phyloP scores from a whole-genome alignment of 2,888 invertebrate species.

The Caenorhabditis sulstoni region DNA sequence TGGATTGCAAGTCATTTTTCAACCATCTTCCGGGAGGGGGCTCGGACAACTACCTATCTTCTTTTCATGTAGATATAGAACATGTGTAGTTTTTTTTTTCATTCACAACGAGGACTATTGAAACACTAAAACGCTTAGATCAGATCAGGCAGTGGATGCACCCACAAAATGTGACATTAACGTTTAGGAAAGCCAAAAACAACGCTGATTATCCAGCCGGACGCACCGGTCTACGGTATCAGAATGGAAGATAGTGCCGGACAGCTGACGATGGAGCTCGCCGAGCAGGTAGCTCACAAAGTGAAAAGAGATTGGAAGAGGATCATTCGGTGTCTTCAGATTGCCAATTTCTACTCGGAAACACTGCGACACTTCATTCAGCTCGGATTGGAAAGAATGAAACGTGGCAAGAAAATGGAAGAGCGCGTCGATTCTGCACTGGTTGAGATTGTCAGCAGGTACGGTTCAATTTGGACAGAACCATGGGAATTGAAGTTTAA shows the following conservation, averaged over 20 bases:
- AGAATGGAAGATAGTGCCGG: constrained; percentile 85
- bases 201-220: constrained; percentile 85
- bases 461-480: constrained; percentile 83
- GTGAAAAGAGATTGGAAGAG: too few relatives aligned
- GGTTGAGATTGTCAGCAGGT: constrained; percentile 85
- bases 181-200: constrained; percentile 60
- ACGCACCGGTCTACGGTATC: constrained; percentile 86
- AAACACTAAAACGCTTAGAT: background rate
- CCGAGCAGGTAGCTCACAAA: constrained; percentile 52
- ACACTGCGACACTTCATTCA: constrained; percentile 60
- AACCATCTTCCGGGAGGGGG: background rate
- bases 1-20: constrained; percentile 5
- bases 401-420: constrained; percentile 85
- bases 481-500: too few relatives aligned
- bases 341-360: constrained; percentile 52
- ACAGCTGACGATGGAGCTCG: constrained; percentile 61
- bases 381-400: constrained; percentile 80
- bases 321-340: constrained; percentile 36
- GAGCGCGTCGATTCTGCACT: constrained; percentile 86
- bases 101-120: too few relatives aligned
- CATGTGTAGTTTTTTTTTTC: background rate
- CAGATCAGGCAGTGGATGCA: too few relatives aligned
- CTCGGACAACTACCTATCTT: too few relatives aligned
- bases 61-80: too few relatives aligned
- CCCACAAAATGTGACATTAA: background rate